These are phyloP conservation scores for Batillaria attramentaria DNA, from an alignment of 1,140 invertebrate genomes.

Conservation along the genomic window DNA sequence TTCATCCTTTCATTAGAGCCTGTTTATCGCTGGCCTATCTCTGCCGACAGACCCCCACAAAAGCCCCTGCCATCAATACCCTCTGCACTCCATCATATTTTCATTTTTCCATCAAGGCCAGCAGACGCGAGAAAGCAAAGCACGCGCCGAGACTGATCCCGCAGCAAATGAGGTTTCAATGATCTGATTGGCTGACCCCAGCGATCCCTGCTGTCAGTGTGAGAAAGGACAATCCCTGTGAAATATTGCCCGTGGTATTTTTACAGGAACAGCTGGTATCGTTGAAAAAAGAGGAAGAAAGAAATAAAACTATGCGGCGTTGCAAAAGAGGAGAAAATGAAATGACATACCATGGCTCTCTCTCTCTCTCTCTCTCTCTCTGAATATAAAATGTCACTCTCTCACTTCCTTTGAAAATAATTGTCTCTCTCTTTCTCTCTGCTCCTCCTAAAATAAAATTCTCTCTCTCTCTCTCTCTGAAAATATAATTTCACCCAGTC, in stretches of 20 bases:
- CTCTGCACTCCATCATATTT: background rate
- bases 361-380: background rate
- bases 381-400: background rate
- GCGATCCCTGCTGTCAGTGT: background rate
- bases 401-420: background rate
- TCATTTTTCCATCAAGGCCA: background rate
- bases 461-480: background rate
- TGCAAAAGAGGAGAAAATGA: too few species aligned
- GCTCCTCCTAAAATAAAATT: background rate
- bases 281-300: too few species aligned
- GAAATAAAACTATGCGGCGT: too few species aligned
- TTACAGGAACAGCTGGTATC: background rate
- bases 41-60: too few species aligned
- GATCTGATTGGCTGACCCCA: background rate
- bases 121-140: background rate
- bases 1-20: too few species aligned
- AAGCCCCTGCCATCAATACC: background rate
- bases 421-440: background rate
- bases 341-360: background rate
- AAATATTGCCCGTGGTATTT: background rate
- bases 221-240: background rate
- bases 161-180: background rate
- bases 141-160: background rate
- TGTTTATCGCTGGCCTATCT: too few species aligned
- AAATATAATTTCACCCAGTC: background rate